These are phyloP conservation scores for Poeciliopsis prolifica DNA, from an alignment of 2,113 vertebrate genomes.

Conservation along the genomic window DNA sequence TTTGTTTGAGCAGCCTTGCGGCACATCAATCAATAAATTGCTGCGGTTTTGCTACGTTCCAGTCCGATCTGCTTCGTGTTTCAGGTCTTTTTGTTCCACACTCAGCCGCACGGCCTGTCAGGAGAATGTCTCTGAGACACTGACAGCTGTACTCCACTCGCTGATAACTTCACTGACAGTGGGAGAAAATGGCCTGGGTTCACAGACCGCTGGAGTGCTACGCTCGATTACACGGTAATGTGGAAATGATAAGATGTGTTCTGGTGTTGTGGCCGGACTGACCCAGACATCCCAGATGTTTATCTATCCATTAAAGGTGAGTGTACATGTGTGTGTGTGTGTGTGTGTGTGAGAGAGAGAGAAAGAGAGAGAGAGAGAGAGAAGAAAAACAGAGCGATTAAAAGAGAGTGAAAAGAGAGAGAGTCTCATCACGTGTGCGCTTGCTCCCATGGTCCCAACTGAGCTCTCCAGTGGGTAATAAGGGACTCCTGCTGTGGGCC, in stretches of 20 bases:
- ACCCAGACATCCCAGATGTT: not conserved
- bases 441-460: conserved; percentile 51
- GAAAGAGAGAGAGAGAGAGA: conserved; percentile 2
- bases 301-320: not conserved
- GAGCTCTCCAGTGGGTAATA: conserved; percentile 61
- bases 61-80: not conserved
- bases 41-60: not conserved
- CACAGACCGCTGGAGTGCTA: conserved; percentile 1
- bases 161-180: conserved; percentile 1
- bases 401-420: conserved; percentile 4
- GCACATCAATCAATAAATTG: not conserved
- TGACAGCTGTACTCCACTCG: not conserved
- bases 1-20: not conserved
- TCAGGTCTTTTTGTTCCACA: not conserved
- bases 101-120: not conserved
- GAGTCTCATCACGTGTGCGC: conserved; percentile 3
- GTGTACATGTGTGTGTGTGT: conserved; percentile 6
- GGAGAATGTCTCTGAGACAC: not conserved
- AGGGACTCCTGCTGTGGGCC: conserved; percentile 48
- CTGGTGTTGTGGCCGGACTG: not conserved
- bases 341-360: conserved; percentile 9
- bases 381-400: not conserved
- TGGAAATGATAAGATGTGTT: conserved; percentile 19
- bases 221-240: not conserved
- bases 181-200: not conserved